Evolutionary conservation across 2,113 vertebrate species (phyloP), one percentile per base, ranked within the genome.

Genomic region (Arenaria interpres): DNA sequence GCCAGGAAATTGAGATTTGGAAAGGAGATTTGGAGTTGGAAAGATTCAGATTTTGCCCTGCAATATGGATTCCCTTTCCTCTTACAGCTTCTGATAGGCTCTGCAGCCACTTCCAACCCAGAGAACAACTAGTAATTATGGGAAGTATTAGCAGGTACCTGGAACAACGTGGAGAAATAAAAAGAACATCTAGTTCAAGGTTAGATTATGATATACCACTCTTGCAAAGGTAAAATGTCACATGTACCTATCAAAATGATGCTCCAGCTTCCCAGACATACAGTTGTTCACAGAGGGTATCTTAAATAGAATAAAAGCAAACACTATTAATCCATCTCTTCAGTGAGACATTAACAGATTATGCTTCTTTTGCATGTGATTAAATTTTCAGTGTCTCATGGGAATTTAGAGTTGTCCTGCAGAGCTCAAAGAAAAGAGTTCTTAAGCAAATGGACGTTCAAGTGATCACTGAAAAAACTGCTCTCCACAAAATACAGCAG

Each of bases 401-500:
- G 27, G 46, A 66, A 88, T 56, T 22, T 33, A 22, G 46, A 81
- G 50, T 14, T 79, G 39, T 32, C 53, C 59, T 33, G 30, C 60
- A 81, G 63, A 93, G 62, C 21, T 75, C 57, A 68, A 72, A 85
- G 17, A 27, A 37, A 28, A 80, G 14, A 48, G 57, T 50, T 80
- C 80, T 80, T 83, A 75, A 94, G 54, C 60, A 92, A 85, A 60
- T 1, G 4, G 28, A 14, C 41, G 63, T 22, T 74, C 59, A 73
- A 73, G 45, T 45, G 23, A 28, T 53, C 33, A 71, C 7, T 0
- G 0, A 84, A 45, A 37, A 54, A 33, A 45, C 12, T 24, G 17
- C 8, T 66, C 30, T 76, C 41, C 24, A 35, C 76, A 60, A 56
- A 54, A 54, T 4, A 25, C 7, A 51, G 37, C 8, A 22, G 18